These are phyloP conservation scores for Ectemnius cavifrons DNA, from an alignment of 2,888 invertebrate species.

Conservation along the genomic window DNA sequence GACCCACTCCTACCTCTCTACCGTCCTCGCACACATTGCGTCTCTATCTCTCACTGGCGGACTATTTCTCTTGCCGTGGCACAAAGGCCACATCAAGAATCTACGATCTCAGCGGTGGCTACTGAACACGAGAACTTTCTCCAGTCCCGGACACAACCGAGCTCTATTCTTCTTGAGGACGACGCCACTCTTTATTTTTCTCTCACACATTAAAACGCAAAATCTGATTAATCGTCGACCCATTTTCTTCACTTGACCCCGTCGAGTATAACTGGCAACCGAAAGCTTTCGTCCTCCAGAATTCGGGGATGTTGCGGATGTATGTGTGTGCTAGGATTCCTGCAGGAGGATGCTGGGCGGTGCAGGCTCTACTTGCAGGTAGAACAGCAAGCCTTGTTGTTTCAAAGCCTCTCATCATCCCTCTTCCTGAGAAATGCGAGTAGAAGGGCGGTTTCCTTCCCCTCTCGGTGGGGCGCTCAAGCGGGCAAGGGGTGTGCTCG, in stretches of 20 bases:
- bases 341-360: not conserved
- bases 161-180: slow-evolving; percentile 14
- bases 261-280: too few species aligned
- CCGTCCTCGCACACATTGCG: not conserved
- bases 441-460: slow-evolving; percentile 8
- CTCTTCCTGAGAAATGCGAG: slow-evolving; percentile 9
- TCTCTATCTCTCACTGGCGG: slow-evolving; percentile 3
- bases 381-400: slow-evolving; percentile 19
- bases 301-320: not conserved
- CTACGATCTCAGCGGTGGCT: slow-evolving; percentile 58
- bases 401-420: slow-evolving; percentile 21
- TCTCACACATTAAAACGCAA: not conserved
- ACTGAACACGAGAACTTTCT: slow-evolving; percentile 65
- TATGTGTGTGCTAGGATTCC: not conserved
- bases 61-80: slow-evolving; percentile 42
- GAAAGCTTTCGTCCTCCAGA: too few species aligned
- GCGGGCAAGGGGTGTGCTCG: slow-evolving; percentile 2
- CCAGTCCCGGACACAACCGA: slow-evolving; percentile 45
- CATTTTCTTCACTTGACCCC: too few species aligned
- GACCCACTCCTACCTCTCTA: slow-evolving; percentile 9
- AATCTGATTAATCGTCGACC: too few species aligned
- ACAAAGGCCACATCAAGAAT: slow-evolving; percentile 58
- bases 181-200: slow-evolving; percentile 16
- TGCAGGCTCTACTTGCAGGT: too few species aligned
- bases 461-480: too few species aligned